Conservation (phyloP, 2,113 vertebrate genomes). For the Mormoops blainvillei region DNA sequence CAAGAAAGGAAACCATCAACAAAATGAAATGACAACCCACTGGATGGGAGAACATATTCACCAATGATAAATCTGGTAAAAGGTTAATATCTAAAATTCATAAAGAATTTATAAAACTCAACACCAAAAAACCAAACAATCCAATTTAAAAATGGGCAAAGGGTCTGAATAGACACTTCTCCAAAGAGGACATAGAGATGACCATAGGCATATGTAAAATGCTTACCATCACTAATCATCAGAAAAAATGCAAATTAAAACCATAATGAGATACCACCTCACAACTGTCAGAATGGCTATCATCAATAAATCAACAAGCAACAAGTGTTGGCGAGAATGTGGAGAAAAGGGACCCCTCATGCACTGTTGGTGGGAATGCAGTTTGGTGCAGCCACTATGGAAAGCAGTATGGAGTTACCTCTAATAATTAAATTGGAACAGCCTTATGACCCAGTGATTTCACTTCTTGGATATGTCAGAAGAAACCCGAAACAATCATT, state of each 20-base stretch:
- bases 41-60: background rate
- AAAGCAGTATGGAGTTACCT: background rate
- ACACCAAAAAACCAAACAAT: too few species aligned
- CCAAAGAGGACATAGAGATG: too few species aligned
- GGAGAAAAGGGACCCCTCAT: background rate
- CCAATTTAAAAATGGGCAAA: too few species aligned
- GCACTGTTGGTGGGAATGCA: background rate
- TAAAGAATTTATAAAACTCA: too few species aligned
- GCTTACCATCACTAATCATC: background rate
- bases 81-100: too few species aligned
- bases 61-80: background rate
- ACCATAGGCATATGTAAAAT: background rate
- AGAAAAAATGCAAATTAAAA: too few species aligned
- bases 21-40: background rate
- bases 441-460: background rate
- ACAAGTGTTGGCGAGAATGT: background rate
- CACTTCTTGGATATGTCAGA: background rate
- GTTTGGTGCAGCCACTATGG: background rate
- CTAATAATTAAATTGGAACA: background rate
- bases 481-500: background rate
- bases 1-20: background rate
- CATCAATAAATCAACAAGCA: background rate
- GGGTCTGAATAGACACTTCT: too few species aligned
- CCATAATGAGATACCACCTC: background rate
- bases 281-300: background rate